Conservation (phyloP, 1,140 invertebrate genomes). For the Bathynomus jamesi region DNA sequence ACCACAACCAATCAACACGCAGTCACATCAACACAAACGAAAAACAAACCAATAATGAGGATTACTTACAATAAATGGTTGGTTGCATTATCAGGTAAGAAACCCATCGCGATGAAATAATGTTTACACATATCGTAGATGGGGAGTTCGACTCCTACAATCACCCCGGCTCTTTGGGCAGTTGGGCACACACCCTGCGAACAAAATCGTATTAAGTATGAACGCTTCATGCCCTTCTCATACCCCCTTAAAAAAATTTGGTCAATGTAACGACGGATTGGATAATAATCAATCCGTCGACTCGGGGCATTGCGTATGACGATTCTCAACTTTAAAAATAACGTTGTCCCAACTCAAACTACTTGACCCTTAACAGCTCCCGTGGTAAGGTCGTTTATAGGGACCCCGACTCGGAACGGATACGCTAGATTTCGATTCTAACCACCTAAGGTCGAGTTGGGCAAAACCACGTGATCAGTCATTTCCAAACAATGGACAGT, state of each 20-base stretch:
- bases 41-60: neutral
- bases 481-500: no score
- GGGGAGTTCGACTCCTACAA: slow-evolving; percentile 86
- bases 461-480: no score
- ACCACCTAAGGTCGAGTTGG: neutral
- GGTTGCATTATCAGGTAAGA: slow-evolving; percentile 65
- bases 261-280: neutral
- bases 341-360: no score
- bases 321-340: no score
- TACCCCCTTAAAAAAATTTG: slow-evolving; percentile 22
- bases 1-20: neutral
- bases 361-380: no score
- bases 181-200: slow-evolving; percentile 78
- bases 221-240: slow-evolving; percentile 6
- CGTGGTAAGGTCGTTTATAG: neutral
- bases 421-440: neutral
- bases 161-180: slow-evolving; percentile 80
- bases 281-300: neutral
- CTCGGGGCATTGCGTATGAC: neutral
- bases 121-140: slow-evolving; percentile 87
- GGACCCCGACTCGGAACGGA: neutral
- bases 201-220: slow-evolving; percentile 22
- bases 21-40: neutral
- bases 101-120: slow-evolving; percentile 54
- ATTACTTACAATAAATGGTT: slow-evolving; percentile 78